phyloP scores from a whole-genome alignment of 2,888 invertebrate species.

The Nomada ruficornis region DNA sequence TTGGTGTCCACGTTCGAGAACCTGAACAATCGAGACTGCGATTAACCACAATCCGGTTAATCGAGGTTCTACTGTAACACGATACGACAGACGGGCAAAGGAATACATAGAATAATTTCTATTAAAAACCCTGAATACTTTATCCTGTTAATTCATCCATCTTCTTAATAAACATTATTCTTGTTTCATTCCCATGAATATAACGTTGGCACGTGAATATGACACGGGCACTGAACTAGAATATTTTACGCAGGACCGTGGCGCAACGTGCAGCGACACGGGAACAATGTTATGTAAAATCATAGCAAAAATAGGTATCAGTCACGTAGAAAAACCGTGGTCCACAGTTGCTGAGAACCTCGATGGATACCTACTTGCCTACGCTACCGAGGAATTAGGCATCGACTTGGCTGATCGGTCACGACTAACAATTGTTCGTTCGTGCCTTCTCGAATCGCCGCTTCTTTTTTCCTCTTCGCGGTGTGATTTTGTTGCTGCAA shows the following conservation, averaged over 20 bases:
- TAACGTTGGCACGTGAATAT: background rate
- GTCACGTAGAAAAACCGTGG: slow-evolving; percentile 60
- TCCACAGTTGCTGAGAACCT: slow-evolving; percentile 46
- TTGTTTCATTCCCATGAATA: no score
- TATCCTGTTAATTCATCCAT: no score
- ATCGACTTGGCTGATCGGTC: slow-evolving; percentile 75
- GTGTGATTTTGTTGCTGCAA: slow-evolving; percentile 43
- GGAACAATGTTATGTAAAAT: slow-evolving; percentile 75
- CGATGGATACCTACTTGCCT: slow-evolving; percentile 74
- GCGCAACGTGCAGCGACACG: slow-evolving; percentile 68
- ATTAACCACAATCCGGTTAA: no score
- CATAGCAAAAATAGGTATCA: slow-evolving; percentile 68
- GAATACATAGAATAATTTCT: no score
- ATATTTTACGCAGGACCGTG: slow-evolving; percentile 56
- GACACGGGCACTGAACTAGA: slow-evolving; percentile 5
- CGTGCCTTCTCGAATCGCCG: slow-evolving; percentile 63
- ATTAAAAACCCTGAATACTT: no score
- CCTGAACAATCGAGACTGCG: no score
- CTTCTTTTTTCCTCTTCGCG: slow-evolving; percentile 56
- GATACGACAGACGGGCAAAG: no score
- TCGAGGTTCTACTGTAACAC: no score
- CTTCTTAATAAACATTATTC: no score
- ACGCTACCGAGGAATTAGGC: slow-evolving; percentile 75
- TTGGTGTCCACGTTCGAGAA: no score
- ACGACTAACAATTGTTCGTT: slow-evolving; percentile 75